A percentile compares a stretch with the other conserved stretches of the same genome.
These are phyloP conservation scores for Lepidostoma basale DNA, from an alignment of 1,140 invertebrate species.

Conservation along the genomic window DNA sequence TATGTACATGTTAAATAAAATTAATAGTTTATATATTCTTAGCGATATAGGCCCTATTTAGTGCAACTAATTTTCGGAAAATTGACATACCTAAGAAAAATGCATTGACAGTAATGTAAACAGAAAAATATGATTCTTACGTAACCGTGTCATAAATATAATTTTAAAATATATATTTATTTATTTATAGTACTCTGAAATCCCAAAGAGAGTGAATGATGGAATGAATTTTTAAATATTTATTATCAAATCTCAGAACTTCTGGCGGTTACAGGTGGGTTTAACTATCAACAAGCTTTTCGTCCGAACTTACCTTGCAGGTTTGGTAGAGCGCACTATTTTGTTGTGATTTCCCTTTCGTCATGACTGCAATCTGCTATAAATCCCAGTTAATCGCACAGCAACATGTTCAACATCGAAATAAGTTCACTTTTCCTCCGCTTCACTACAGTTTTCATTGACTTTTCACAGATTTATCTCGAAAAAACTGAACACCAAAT, in stretches of 20 bases:
- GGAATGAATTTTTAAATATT: neutral
- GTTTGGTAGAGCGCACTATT: constrained; percentile 44
- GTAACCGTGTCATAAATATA: neutral
- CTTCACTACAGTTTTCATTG: constrained; percentile 33
- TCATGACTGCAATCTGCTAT: constrained; percentile 30
- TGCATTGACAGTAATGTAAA: neutral
- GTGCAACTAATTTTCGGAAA: too few species aligned
- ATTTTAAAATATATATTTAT: neutral
- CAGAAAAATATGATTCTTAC: neutral
- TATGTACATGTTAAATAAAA: too few species aligned
- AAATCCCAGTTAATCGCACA: constrained; percentile 3
- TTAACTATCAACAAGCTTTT: constrained; percentile 35
- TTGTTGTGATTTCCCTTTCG: constrained; percentile 43
- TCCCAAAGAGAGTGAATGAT: neutral
- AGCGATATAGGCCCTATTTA: too few species aligned
- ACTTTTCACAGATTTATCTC: constrained; percentile 30
- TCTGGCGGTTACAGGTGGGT: constrained; percentile 36
- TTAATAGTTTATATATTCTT: too few species aligned
- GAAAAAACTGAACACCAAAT: neutral
- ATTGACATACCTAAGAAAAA: neutral
- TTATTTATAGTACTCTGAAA: neutral
- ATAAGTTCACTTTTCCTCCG: constrained; percentile 2
- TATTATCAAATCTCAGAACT: neutral
- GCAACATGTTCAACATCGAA: neutral
- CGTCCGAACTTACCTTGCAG: constrained; percentile 42